A percentile compares a stretch with the other conserved stretches of the same genome.
Evolutionary conservation across 1,140 invertebrate genomes (phyloP).

Genomic region (Mycetomoellerius zeteki): DNA sequence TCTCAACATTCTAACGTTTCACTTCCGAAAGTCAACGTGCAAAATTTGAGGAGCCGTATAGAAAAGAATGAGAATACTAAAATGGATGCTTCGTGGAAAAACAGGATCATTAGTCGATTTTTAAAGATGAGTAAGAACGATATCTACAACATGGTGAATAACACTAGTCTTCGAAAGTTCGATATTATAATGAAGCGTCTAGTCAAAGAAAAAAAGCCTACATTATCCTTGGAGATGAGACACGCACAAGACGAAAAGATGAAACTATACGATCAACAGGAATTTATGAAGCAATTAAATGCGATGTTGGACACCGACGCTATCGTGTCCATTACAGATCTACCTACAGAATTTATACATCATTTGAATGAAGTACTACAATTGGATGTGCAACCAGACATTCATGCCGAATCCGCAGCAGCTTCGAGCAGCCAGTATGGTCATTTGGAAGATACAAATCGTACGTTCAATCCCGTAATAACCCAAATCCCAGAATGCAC

Average conservation of each 20-base stretch:
- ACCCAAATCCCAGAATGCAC: not conserved
- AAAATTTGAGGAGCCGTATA: not conserved
- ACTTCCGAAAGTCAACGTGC: not conserved
- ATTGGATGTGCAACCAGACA: conserved; percentile 75
- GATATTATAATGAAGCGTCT: conserved; percentile 85
- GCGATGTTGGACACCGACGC: conserved; percentile 84
- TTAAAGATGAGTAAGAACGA: conserved; percentile 86
- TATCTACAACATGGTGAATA: conserved; percentile 85
- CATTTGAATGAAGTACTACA: conserved; percentile 85
- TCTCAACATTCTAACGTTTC: not conserved
- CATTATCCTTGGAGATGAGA: conserved; percentile 80
- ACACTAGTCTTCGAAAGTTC: conserved; percentile 84
- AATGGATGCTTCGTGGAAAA: conserved; percentile 80
- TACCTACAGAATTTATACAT: conserved; percentile 85
- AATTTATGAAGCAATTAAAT: conserved; percentile 85
- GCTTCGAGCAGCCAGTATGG: conserved; percentile 23
- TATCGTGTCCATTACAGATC: conserved; percentile 81
- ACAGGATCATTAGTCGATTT: conserved; percentile 83
- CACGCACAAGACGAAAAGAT: conserved; percentile 83
- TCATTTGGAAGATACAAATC: not conserved
- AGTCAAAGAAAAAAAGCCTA: conserved; percentile 82
- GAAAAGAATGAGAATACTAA: conserved; percentile 38
- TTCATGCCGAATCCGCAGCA: not conserved
- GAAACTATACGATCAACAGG: conserved; percentile 81
- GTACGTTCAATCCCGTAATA: not conserved